These are phyloP conservation scores for Erpornis zantholeuca DNA, from an alignment of 2,113 vertebrate genomes.

Conservation along the genomic window DNA sequence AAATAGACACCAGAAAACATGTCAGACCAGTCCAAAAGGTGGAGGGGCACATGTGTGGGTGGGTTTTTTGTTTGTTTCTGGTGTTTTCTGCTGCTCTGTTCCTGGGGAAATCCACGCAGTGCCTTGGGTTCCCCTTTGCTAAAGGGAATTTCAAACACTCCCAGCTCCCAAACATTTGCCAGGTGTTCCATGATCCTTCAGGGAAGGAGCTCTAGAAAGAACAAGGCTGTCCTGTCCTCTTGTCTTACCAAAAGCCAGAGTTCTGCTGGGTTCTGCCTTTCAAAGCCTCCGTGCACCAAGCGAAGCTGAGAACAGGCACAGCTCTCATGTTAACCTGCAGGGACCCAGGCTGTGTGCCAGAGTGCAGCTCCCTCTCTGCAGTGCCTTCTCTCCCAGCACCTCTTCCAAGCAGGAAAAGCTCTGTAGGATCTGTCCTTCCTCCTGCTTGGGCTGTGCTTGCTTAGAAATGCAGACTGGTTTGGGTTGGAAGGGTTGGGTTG, in stretches of 20 bases:
- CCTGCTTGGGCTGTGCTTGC: background rate
- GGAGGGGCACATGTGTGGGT: too few relatives aligned
- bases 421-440: background rate
- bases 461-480: background rate
- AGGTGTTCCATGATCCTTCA: background rate
- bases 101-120: background rate
- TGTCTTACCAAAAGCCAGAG: background rate
- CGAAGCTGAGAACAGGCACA: background rate
- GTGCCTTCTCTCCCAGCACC: background rate
- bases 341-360: background rate
- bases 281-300: fast-evolving
- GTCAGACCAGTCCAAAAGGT: background rate
- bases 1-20: background rate
- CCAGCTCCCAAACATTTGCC: background rate
- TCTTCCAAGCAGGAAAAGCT: background rate
- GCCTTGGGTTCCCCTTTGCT: background rate
- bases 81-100: background rate
- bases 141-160: background rate
- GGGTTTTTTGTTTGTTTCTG: background rate
- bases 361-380: background rate
- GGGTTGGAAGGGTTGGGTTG: background rate
- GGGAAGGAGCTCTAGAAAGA: background rate
- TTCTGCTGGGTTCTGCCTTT: background rate
- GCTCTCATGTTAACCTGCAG: background rate
- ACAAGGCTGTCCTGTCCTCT: background rate